Evolutionary conservation across 2,888 invertebrate genomes (phyloP), one percentile per base, ranked within the genome.

Genomic region (Dione vanillae): DNA sequence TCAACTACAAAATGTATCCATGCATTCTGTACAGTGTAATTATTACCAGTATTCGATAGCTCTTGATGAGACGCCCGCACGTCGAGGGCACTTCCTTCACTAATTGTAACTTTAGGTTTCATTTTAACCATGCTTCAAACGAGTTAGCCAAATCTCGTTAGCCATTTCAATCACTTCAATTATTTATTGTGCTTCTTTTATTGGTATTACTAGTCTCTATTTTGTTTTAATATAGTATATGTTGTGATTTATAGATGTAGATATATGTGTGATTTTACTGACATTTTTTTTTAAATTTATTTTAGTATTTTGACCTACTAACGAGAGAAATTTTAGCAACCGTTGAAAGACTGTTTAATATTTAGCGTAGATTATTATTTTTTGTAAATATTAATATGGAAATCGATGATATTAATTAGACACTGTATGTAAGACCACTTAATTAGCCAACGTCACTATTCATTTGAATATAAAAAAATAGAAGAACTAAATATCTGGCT

Each of bases 91-190:
- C 64, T 64, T 64, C 64, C 64, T 64, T 40, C 40, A 49, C 64
- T 64, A 64, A 64, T 64, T 64, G 64, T 64, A 35, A 47, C 49
- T 47, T 61, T 61, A 61, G 61, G 6, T 45, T 61, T 43, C 35
- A 61, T 61, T 45, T 45, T 61, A 45, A 35, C 61, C 20, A 2
- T 61, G 0, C 61, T 61, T 61, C 45, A n/a, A 43, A 35, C 35
- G 45, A n/a, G 61, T 61, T 61, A 61, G 61, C 61, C 61, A 61
- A 61, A 61, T 61, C 61, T 61, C 27, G 61, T 61, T 61, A 61
- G 61, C 35, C 61, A 61, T 45, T 61, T 61, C 61, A 16, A 45
- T 45, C 27, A 35, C 45, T 45, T n/a, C 43, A 45, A 61, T 35
- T 61, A 61, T 2, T 7, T 27, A 35, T 56, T 56, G 56, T 40